A percentile compares a stretch with the other conserved stretches of the same genome.
These are phyloP conservation scores for Conus canariensis DNA, from an alignment of 2,888 invertebrate species.

Conservation along the genomic window DNA sequence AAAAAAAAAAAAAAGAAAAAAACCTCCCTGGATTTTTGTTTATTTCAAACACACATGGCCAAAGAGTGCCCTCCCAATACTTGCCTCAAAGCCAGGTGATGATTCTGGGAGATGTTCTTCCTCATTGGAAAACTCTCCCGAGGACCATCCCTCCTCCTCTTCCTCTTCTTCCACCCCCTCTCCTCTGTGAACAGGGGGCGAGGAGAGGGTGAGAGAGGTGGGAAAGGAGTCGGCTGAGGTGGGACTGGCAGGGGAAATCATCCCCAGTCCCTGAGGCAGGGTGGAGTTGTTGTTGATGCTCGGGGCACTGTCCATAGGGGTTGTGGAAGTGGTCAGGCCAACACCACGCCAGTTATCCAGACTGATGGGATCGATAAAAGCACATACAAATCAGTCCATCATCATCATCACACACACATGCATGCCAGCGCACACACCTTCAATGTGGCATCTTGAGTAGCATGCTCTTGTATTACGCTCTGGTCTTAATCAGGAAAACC, in stretches of 20 bases:
- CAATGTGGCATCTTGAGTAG: no score
- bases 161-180: constrained; percentile 45
- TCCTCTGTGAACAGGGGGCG: not conserved
- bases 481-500: no score
- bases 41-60: no score
- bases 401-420: not conserved
- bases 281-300: constrained; percentile 63
- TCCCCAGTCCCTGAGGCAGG: constrained; percentile 65
- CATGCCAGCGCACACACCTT: not conserved
- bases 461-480: no score
- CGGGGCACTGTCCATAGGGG: not conserved
- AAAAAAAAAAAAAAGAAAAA: no score
- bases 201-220: constrained; percentile 24
- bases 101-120: constrained; percentile 60
- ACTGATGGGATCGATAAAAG: constrained; percentile 41
- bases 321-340: not conserved
- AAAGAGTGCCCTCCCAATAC: not conserved
- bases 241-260: constrained; percentile 66
- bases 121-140: constrained; percentile 88
- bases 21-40: no score
- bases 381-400: not conserved
- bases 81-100: constrained; percentile 53
- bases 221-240: constrained; percentile 53
- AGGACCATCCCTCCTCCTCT: constrained; percentile 89
- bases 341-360: constrained; percentile 68